A percentile compares a stretch with the other conserved stretches of the same genome.
Evolutionary conservation across 2,888 invertebrate species (phyloP).

Genomic region (Lottia scabra): DNA sequence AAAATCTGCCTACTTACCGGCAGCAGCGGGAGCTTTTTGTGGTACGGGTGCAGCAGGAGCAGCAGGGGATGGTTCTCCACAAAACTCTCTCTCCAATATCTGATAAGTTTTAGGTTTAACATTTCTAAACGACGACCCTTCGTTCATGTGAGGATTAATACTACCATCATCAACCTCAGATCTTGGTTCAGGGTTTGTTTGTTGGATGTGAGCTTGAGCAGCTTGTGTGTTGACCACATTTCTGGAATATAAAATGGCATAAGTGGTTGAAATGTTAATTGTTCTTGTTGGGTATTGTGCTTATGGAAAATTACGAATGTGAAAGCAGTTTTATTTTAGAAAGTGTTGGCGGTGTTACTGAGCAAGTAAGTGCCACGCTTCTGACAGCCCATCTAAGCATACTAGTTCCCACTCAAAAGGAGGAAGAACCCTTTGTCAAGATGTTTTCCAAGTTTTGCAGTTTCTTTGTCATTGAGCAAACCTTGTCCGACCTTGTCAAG

Average conservation of each 20-base stretch:
- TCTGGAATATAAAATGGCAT: constrained; percentile 22
- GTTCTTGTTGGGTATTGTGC: neutral
- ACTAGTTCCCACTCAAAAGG: no score
- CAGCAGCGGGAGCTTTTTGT: no score
- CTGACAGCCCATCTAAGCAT: no score
- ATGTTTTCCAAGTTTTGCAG: no score
- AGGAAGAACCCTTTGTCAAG: no score
- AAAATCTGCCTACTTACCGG: no score
- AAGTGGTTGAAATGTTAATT: neutral
- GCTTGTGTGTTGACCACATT: constrained; percentile 32
- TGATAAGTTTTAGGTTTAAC: constrained; percentile 66
- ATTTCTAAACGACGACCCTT: constrained; percentile 59
- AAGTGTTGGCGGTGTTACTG: no score
- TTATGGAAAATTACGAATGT: no score
- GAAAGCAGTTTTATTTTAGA: no score
- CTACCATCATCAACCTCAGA: constrained; percentile 45
- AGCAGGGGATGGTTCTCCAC: constrained; percentile 18
- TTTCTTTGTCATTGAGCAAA: no score
- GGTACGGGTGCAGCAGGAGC: constrained; percentile 27
- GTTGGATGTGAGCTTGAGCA: constrained; percentile 10
- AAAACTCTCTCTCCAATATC: constrained; percentile 59
- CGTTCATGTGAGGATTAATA: constrained; percentile 50
- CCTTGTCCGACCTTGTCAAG: no score
- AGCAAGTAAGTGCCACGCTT: no score
- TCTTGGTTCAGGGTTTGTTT: constrained; percentile 18